Evolutionary conservation across 2,888 invertebrate species (phyloP).

Genomic region (Eretmocerus hayati): DNA sequence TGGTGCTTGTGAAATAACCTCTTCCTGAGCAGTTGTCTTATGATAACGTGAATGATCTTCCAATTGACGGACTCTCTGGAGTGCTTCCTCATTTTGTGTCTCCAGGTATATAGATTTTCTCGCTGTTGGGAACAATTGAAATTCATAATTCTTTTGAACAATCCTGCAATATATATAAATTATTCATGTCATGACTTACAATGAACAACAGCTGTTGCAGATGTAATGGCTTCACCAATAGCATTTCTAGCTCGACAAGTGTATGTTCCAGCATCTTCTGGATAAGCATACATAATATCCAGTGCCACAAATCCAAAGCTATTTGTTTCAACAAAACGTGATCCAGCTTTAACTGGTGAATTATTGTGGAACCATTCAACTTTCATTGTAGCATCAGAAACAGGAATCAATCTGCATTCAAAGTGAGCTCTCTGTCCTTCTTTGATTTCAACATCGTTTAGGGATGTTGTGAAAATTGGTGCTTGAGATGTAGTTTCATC

Average conservation of each 20-base stretch:
- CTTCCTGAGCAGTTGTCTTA: constrained; percentile 67
- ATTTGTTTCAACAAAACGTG: constrained; percentile 90
- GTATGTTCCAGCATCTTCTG: constrained; percentile 94
- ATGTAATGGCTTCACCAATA: constrained; percentile 87
- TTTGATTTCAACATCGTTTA: constrained; percentile 86
- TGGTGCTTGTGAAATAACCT: constrained; percentile 77
- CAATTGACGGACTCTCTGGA: constrained; percentile 72
- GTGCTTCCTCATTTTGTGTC: constrained; percentile 80
- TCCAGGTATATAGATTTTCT: constrained; percentile 80
- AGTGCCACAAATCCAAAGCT: constrained; percentile 97
- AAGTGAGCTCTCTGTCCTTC: constrained; percentile 94
- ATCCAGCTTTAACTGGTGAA: constrained; percentile 82
- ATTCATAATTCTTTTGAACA: constrained; percentile 9
- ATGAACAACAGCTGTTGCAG: constrained; percentile 77
- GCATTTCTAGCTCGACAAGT: constrained; percentile 89
- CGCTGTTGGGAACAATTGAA: constrained; percentile 40
- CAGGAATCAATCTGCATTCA: constrained; percentile 88
- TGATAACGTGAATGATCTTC: constrained; percentile 75
- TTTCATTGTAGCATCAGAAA: constrained; percentile 86
- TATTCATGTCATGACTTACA: constrained; percentile 49
- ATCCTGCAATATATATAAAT: neutral
- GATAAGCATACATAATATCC: constrained; percentile 90
- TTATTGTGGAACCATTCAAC: constrained; percentile 96
- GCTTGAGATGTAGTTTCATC: constrained; percentile 86
- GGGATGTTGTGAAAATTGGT: constrained; percentile 86